Base-by-base conservation (phyloP, 2,888 invertebrate species). In the Xestia sexstrigata region DNA sequence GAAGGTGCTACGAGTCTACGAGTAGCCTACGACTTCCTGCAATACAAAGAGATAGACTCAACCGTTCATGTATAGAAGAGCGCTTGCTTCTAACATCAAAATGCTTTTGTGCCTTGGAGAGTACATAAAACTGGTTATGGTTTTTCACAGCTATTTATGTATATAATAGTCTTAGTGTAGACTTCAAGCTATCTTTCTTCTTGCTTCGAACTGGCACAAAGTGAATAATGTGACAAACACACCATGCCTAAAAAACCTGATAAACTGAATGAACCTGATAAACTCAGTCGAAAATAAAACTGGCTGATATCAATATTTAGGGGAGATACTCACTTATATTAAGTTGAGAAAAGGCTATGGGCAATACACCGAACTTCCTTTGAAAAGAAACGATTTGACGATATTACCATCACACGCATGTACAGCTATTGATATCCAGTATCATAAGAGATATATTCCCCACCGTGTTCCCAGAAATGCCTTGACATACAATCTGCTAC, bases 361-460 rank as follows among this genome's bases (percentile, higher is more conserved):
- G 20, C 30, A 65, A 35, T 39, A 49, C 58, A 30, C 47, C 17
- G 45, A 30, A 66, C 35, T 35, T 66, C 65, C 60, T 81, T 69
- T 81, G 67, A 76, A 70, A 75, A 67, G 58, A 52, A 78, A 83
- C 62, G 42, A 65, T 70, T 76, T 70, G 30, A n/a, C 55, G 52
- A 82, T 84, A 62, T 80, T 47, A 77, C 77, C 58, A 58, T 45
- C 58, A 45, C 11, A 47, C 60, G 60, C 49, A 13, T 72, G 58
- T 74, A 72, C 39, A 39, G 30, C 47, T 70, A 68, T 83, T 70
- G 65, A 83, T 77, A 85, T 78, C 75, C 77, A 86, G 83, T 85
- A 83, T 65, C 70, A 23, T 73, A 79, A 73, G 77, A 86, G 72
- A 85, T 83, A 75, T 80, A 77, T 75, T 78, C 70, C 62, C 74